Evolutionary conservation across 2,888 invertebrate species (phyloP), one percentile per base, ranked within the genome.

Genomic region (Ichneumoninae sp.): DNA sequence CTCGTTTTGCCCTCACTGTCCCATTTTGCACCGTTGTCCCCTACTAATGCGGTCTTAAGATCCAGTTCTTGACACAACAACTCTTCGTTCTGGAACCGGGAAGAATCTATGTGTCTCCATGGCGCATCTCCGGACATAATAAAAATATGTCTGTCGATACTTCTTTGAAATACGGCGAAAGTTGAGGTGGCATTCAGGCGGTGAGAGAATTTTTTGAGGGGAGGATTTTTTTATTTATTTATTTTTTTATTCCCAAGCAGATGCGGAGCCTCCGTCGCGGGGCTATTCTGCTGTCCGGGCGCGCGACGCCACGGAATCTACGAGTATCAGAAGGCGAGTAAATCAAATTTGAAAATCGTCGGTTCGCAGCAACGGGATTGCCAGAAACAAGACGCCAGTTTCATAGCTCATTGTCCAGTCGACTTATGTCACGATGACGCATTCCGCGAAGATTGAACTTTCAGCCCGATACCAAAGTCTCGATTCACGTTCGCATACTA

Each of bases 321-420:
- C 90, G 93, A 90, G 89, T 91, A 90, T 90, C 93, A 88, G 87
- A 92, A 92, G 93, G 89, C 90, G 88, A 89, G 91, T 92, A 93
- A 93, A 93, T 93, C 93, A 93, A 93, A 92, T 92, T 92, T 89
- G 89, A 89, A 90, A 91, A 92, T 92, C 92, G 2, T n/a, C 16
- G 50, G 16, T 50, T 50, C n/a, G 50, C 16, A 50, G 5, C 50
- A 13, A n/a, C 7, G 8, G 40, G 40, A 40, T 2, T 40, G 40
- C 40, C 40, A n/a, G 5, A 4, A 3, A 50, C 2, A 1, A 10
- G 40, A 40, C 10, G 10, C 0, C 40, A 10, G 40, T 40, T 40
- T 40, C 40, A 10, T 2, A 1, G 40, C 1, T 40, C 8, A 40
- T 10, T 1, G 40, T 40, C 40, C 7, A 40, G 3, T 40, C 1